Evolutionary conservation across 2,797 vertebrate species (phyloP), one percentile per base, ranked within the genome.

Genomic region (Diglossa cyanea): DNA sequence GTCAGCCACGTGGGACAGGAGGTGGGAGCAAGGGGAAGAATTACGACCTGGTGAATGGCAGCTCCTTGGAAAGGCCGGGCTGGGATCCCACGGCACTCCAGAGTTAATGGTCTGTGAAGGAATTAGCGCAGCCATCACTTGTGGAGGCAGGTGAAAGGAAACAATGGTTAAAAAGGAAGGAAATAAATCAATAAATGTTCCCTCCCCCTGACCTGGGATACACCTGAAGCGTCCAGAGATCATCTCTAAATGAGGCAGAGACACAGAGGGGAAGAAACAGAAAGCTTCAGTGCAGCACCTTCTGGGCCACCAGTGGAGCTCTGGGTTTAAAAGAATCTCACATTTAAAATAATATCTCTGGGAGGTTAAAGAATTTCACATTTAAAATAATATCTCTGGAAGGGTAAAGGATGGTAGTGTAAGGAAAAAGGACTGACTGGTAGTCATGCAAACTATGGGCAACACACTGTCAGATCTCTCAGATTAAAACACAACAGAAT

Each of bases 101-200:
- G 88, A 97, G 87, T 95, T 96, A 97, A 98, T 96, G 96, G 89
- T 47, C 93, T 97, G 95, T 96, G 97, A 97, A 97, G 70, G 89
- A 96, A 96, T 97, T 73, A 97, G 91, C 20, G 23, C 44, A 76
- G 94, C 87, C 93, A 94, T 97, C 97, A 81, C 90, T 95, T 87
- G 92, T 76, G 73, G 83, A 97, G 96, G 94, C 90, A 97, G 95
- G 96, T 83, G 90, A 94, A 94, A 93, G 74, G 94, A 95, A 97
- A 94, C 28, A 81, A 62, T 76, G 89, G 70, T 58, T 62, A 39
- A 82, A 95, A 55, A 65, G 68, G 26, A 47, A 86, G 77, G 75
- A 65, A 80, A 75, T 5, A 73, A 60, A 67, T 48, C 47, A 74
- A 71, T 83, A 79, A 83, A 53, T 0, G 0, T 75, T 78, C 73